A percentile compares a stretch with the other conserved stretches of the same genome.
phyloP scores from a whole-genome alignment of 92 coral and sea anemone genomes.

The Pocillopora grandis region DNA sequence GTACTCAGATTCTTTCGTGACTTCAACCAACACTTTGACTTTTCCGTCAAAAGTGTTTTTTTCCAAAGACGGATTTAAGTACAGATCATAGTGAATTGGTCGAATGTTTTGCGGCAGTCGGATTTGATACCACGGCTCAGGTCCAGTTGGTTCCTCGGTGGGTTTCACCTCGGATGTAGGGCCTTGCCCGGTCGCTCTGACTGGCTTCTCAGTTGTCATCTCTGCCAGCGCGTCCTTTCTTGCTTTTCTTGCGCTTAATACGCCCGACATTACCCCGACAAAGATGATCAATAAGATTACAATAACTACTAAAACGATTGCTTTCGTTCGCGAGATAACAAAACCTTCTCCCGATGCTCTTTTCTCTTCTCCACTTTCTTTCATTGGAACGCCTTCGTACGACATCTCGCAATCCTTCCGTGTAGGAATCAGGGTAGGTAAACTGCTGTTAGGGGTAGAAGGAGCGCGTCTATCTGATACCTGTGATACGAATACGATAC shows the following conservation, averaged over 20 bases:
- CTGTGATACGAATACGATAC: not conserved
- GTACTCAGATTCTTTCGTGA: conserved; percentile 49
- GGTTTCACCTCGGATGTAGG: conserved; percentile 30
- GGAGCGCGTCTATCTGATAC: not conserved
- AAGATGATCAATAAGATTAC: conserved; percentile 58
- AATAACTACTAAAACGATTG: conserved; percentile 47
- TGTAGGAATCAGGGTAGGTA: not conserved
- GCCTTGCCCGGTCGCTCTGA: conserved; percentile 10
- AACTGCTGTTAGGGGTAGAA: not conserved
- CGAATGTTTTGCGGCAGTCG: conserved; percentile 69
- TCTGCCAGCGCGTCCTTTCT: conserved; percentile 50
- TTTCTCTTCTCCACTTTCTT: not conserved
- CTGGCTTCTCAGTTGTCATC: conserved; percentile 12
- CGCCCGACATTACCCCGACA: conserved; percentile 83
- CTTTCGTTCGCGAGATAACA: conserved; percentile 17
- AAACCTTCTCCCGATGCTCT: conserved; percentile 7
- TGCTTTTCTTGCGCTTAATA: conserved; percentile 79
- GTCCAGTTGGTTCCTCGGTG: conserved; percentile 47
- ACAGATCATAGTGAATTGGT: conserved; percentile 76
- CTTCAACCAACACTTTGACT: conserved; percentile 50
- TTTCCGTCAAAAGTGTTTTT: conserved; percentile 65
- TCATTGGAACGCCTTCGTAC: conserved; percentile 21
- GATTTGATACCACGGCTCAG: conserved; percentile 80
- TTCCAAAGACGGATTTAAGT: conserved; percentile 63
- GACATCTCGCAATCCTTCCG: conserved; percentile 9